Base-by-base conservation (phyloP, 2,888 invertebrate species). In the Orchesella flavescens region DNA sequence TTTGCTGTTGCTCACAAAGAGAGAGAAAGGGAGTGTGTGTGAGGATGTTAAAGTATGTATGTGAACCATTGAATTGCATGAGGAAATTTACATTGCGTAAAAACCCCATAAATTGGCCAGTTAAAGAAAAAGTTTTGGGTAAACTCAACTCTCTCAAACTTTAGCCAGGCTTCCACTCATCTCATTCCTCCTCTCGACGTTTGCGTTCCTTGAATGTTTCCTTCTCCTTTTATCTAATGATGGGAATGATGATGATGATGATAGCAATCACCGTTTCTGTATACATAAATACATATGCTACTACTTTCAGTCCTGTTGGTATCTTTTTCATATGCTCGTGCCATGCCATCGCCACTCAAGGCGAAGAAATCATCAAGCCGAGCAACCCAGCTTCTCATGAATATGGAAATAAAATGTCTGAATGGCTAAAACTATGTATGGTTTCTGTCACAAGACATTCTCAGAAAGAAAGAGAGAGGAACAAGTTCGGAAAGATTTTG, bases 1-100 rank as follows among this genome's bases (percentile, higher is more conserved):
- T 34, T 34, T 34, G 34, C 34, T 34, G 3, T 34, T 34, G n/a
- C 34, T 57, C 57, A 57, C 19, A 17, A 10, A 19, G 19, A 19
- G 19, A 17, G 19, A 74, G 4, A 17, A 69, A 68, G 24, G 44
- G 76, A 57, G 76, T 76, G 66, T 75, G 55, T 76, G 63, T 43
- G 63, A 57, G 63, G n/a, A n/a, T 53, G 53, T n/a, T 15, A 15
- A 53, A 17, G 17, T 15, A 53, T n/a, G 63, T 3, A 63, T 24
- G 34, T 24, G 61, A 71, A 61, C 49, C 69, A 71, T 78, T 78
- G 69, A 78, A 78, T 78, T 78, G 78, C 61, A 78, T 78, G 78
- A 78, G 78, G 78, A 78, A 78, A 78, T 78, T 78, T 78, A 78
- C 78, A 78, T 78, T 78, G 78, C 78, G 78, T 78, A 78, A 78